Base-by-base conservation (phyloP, 2,797 vertebrate genomes). In the Hippopotamyrus pictus region DNA sequence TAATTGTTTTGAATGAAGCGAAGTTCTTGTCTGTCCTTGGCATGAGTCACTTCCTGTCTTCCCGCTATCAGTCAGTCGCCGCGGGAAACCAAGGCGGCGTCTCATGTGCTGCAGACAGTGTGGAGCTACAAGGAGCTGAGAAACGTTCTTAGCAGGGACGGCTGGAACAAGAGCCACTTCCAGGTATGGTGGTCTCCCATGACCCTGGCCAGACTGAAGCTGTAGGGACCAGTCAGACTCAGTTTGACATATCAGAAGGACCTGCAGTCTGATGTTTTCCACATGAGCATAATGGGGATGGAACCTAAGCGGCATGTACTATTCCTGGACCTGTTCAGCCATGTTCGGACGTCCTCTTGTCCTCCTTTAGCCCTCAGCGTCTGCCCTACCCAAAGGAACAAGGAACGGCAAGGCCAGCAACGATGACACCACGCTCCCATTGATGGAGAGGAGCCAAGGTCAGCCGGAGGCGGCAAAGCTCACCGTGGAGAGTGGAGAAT, bases 361-460 rank as follows among this genome's bases (percentile, higher is more conserved):
- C 90, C 91, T 86, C 11, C 88, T 88, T 50, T 76, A 98, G 98
- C 95, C 97, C 37, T 94, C 96, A 9, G 93, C 93, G 7, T 93
- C 97, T 5, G 91, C 95, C 51, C 92, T 97, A 44, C 96, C 97
- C 5, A 99, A 98, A 95, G 95, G 96, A 89, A 96, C 97, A 90
- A 99, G 97, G 95, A 96, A 96, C 5, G 94, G 96, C 92, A 97
- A 97, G 88, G 95, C 97, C 5, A 97, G 97, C 90, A 99, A 98
- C 0, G 98, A 99, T 0, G 98, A 99, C 95, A 98, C 98, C 94
- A 99, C 98, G 0, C 95, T 99, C 87, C 99, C 99, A 0, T 95
- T 99, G 91, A 99, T 99, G 95, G 99, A 99, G 92, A 99, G 98
- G 95, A 98, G 96, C 93, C 97, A 98, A 94, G 98, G 98, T 99